Evolutionary conservation across 2,888 invertebrate genomes (phyloP), one percentile per base, ranked within the genome.

Genomic region (Autographa gamma): DNA sequence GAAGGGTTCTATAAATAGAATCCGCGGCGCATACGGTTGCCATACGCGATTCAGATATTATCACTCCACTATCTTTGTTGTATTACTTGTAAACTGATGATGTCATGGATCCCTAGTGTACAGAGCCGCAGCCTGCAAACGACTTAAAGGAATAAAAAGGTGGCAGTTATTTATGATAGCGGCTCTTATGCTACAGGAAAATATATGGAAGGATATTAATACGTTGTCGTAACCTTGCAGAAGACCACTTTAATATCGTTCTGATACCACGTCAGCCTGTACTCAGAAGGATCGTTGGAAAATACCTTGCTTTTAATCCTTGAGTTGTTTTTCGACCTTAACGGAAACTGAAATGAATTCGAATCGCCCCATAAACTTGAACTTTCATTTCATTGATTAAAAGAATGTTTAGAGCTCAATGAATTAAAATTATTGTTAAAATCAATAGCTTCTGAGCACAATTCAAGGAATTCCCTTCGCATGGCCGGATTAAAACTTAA

Each of bases 61-160:
- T 68, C 69, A 71, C 66, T 64, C 60, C 66, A 69, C 70, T 76
- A 76, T 78, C 73, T 72, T 66, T 52, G 70, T 62, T 70, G 43
- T 60, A 70, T 74, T 65, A 69, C 32, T 67, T 71, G 66, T 82
- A 76, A 72, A 72, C 78, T 81, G 66, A 80, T 90, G 88, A 89
- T 87, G 85, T 90, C 89, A 89, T 82, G 71, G 73, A 60, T 71
- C 70, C 59, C 62, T 66, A 52, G 60, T 61, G 52, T 65, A 60
- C 48, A 32, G 65, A 78, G 61, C 76, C 74, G 61, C 67, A 71
- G 68, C 38, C 11, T 2, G 38, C 54, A 63, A 66, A 69, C 43
- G 59, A 34, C 63, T 52, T 67, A 31, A 54, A 60, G 38, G 14
- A 66, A 31, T 63, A 38, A 18, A 71, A 66, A 52, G 38, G 54